A percentile compares a stretch with the other conserved stretches of the same genome.
Evolutionary conservation across 2,888 invertebrate species (phyloP).

Genomic region (Aporophyla lueneburgensis): DNA sequence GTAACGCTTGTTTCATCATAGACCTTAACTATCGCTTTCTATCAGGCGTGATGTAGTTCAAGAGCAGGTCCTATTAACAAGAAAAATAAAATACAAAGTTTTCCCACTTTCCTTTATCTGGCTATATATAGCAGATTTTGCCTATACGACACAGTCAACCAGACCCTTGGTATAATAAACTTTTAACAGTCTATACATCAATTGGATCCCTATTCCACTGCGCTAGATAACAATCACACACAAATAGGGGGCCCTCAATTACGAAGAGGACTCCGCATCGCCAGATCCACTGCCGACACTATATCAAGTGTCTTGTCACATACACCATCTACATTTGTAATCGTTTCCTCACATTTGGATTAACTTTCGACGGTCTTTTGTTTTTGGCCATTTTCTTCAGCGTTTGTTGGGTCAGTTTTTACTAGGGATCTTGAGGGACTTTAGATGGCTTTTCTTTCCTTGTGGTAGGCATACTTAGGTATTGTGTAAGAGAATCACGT

Average conservation of each 20-base stretch:
- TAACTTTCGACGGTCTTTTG: slow-evolving; percentile 20
- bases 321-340: slow-evolving; percentile 59
- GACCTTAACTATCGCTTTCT: too few relatives aligned
- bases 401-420: background rate
- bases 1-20: too few relatives aligned
- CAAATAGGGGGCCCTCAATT: slow-evolving; percentile 60
- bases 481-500: too few relatives aligned
- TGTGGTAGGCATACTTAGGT: background rate
- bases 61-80: too few relatives aligned
- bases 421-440: background rate
- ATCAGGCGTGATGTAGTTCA: too few relatives aligned
- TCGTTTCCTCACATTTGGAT: slow-evolving; percentile 35
- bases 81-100: too few relatives aligned
- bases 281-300: slow-evolving; percentile 68
- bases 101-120: background rate
- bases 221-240: slow-evolving; percentile 46
- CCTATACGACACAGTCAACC: background rate
- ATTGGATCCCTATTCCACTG: slow-evolving; percentile 39
- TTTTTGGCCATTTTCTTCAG: slow-evolving; percentile 26
- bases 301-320: slow-evolving; percentile 69
- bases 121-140: background rate
- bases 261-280: slow-evolving; percentile 68
- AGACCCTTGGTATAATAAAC: slow-evolving; percentile 19
- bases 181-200: slow-evolving; percentile 18
- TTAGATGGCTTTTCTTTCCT: background rate